Percentiles rank a stretch among this genome's conserved stretches.
Evolutionary conservation across 2,113 vertebrate genomes (phyloP).

Genomic region (Meleagris gallopavo): DNA sequence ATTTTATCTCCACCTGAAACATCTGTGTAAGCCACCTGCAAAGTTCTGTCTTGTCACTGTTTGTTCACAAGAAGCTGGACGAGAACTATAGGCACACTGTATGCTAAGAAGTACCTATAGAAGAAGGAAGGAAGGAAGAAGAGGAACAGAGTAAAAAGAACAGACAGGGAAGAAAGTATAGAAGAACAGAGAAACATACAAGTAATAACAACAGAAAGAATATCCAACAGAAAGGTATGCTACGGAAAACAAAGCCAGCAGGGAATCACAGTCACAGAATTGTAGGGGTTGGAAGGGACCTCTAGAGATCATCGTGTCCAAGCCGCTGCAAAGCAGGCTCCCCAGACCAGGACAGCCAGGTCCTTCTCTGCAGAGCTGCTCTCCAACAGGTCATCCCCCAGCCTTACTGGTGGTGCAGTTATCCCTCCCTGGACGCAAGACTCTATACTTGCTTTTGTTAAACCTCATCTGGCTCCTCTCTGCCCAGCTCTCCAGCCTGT

Average conservation of each 20-base stretch:
- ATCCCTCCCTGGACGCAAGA: no score
- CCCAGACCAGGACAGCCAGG: no score
- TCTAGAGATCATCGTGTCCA: no score
- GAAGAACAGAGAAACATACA: background rate
- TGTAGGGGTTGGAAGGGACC: no score
- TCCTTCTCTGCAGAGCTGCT: no score
- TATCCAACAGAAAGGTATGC: background rate
- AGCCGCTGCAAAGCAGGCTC: no score
- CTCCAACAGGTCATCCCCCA: no score
- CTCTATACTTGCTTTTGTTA: no score
- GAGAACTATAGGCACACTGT: background rate
- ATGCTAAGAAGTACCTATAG: background rate
- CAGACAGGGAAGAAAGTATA: background rate
- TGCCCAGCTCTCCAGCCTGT: no score
- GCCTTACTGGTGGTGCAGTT: no score
- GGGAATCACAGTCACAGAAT: background rate
- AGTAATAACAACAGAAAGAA: background rate
- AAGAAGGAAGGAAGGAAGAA: background rate
- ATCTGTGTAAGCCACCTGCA: conserved; percentile 1
- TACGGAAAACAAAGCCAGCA: background rate
- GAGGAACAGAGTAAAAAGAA: background rate
- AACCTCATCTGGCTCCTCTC: no score
- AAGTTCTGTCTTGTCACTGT: background rate
- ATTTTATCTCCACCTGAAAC: background rate
- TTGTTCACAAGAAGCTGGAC: background rate